Percentiles rank a stretch among this genome's conserved stretches.
Evolutionary conservation across 30 jellyfish, hydroid and myxozoan genomes (phyloP).

Genomic region (Rhopilema esculentum): DNA sequence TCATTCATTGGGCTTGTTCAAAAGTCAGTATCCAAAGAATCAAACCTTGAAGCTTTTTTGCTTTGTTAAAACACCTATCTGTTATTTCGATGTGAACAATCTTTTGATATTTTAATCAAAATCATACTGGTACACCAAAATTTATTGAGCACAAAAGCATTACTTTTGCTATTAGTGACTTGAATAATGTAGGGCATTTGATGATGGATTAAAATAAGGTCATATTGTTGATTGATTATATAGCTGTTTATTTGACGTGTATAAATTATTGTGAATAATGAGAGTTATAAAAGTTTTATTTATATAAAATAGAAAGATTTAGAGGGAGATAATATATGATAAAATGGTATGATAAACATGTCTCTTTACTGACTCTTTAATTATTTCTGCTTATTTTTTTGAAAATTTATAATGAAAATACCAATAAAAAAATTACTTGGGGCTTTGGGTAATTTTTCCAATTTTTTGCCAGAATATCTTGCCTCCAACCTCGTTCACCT

Average conservation of each 20-base stretch:
- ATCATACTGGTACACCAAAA: too few species aligned
- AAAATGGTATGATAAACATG: background rate
- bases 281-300: conserved; percentile 37
- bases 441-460: too few species aligned
- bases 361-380: background rate
- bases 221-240: conserved; percentile 18
- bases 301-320: conserved; percentile 44
- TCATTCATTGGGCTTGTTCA: background rate
- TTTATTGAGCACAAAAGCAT: background rate
- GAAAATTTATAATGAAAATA: too few species aligned
- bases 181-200: background rate
- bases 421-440: too few species aligned
- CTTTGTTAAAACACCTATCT: too few species aligned
- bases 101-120: too few species aligned
- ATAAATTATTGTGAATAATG: conserved; percentile 65
- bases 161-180: background rate
- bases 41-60: too few species aligned
- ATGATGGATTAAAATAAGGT: background rate
- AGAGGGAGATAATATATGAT: conserved; percentile 64
- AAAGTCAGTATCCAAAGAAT: too few species aligned
- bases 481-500: too few species aligned
- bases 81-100: too few species aligned
- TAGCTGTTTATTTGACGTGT: conserved; percentile 46
- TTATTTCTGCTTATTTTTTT: too few species aligned
- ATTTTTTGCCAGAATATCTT: too few species aligned